A percentile compares a stretch with the other conserved stretches of the same genome.
Conservation (phyloP, 1,140 invertebrate species). For the Vanessa tameamea region DNA sequence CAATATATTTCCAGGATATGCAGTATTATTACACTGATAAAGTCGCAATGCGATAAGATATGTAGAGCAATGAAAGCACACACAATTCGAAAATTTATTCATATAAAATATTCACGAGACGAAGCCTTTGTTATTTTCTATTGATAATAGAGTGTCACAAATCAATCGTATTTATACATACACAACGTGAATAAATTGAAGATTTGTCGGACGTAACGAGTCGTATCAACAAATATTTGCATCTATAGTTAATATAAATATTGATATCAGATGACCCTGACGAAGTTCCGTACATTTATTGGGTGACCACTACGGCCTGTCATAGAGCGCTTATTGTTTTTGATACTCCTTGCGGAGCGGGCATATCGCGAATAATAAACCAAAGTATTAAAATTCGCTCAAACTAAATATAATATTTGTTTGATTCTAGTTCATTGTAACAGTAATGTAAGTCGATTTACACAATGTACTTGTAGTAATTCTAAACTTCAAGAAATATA, state of each 20-base stretch:
- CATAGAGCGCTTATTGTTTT: constrained; percentile 44
- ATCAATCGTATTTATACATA: background rate
- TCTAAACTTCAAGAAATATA: too few species aligned
- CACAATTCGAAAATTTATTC: background rate
- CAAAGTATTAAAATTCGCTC: too few species aligned
- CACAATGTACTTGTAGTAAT: too few species aligned
- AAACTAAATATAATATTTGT: too few species aligned
- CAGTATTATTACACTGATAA: constrained; percentile 19
- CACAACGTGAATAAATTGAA: background rate
- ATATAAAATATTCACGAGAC: background rate
- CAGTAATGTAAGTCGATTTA: too few species aligned
- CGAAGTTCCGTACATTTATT: constrained; percentile 37
- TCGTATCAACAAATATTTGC: constrained; percentile 21
- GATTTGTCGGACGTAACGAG: background rate
- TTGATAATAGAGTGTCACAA: background rate
- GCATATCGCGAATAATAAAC: constrained; percentile 23
- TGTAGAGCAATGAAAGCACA: constrained; percentile 19
- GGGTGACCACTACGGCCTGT: constrained; percentile 33
- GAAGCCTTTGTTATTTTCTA: background rate
- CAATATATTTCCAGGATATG: constrained; percentile 28
- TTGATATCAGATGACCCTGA: constrained; percentile 36
- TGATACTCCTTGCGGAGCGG: constrained; percentile 30
- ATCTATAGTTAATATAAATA: constrained; percentile 18
- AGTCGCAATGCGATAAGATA: constrained; percentile 20
- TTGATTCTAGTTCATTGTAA: too few species aligned